Evolutionary conservation across 2,113 vertebrate genomes (phyloP), one percentile per base, ranked within the genome.

Genomic region (Aythya baeri): DNA sequence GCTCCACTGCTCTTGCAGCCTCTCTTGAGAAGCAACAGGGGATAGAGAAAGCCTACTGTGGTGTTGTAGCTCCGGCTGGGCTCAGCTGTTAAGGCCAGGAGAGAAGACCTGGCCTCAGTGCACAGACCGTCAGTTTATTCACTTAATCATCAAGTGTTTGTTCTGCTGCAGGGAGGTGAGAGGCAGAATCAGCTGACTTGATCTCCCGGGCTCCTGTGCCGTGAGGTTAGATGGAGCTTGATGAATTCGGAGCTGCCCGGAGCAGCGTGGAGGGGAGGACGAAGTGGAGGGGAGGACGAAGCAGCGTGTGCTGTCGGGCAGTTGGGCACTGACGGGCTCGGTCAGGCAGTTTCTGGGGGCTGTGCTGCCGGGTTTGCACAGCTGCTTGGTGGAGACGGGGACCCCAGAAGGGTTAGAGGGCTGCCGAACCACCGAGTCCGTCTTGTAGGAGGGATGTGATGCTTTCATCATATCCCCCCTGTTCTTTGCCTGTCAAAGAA

Each of bases 151-250:
- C 38, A 75, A 52, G 52, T 78, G 83, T 74, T 91, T 77, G 25
- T 95, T 84, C 38, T 78, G 52, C 49, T 91, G 70, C 52, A 80
- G 88, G 73, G 86, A 90, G 86, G 57, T 5, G 16, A 88, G 83
- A 62, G 26, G 20, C 13, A 6, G 44, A 86, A 90, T n/a, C 83
- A 49, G 34, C 59, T 81, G 61, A 80, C 57, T 91, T 83, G 73
- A 75, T 32, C 83, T 91, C 44, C 27, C 38, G 6, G 49, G 32
- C 43, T 36, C 6, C 46, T 29, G 22, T 59, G 68, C 85, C 80
- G 1, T 63, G 68, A 63, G 59, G 54, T 90, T 86, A 55, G 22
- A 23, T 67, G 50, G 74, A 62, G 41, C 25, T n/a, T 83, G 67
- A 44, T 25, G 12, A 71, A 38, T 38, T 38, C 34, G 17, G 14